Percentiles rank a stretch among this genome's conserved stretches.
These are phyloP conservation scores for Macquaria australasica DNA, from an alignment of 2,113 vertebrate genomes.

Conservation along the genomic window DNA sequence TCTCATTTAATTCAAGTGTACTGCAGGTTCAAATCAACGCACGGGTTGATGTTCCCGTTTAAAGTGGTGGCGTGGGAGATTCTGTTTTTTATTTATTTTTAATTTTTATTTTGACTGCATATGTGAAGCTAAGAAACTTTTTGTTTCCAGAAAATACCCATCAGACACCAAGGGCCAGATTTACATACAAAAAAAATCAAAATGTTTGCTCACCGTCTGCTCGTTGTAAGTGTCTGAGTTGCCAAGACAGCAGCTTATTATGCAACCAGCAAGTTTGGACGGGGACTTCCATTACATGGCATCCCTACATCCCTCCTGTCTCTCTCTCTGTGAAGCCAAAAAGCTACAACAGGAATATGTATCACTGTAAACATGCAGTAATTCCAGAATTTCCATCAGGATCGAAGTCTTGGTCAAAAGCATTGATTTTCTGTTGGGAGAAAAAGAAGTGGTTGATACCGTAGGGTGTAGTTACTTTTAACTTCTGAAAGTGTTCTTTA, in stretches of 20 bases:
- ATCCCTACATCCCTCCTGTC: not conserved
- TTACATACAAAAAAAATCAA: not conserved
- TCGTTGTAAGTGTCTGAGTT: not conserved
- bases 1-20: slow-evolving; percentile 50
- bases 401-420: slow-evolving; percentile 32
- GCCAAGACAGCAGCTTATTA: slow-evolving; percentile 26
- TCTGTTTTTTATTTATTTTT: not conserved
- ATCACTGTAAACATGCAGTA: slow-evolving; percentile 22
- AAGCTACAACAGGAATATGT: slow-evolving; percentile 2
- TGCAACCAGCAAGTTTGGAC: slow-evolving; percentile 5
- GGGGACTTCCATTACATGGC: not conserved
- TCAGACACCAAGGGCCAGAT: not conserved
- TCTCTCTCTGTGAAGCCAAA: not conserved
- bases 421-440: slow-evolving; percentile 45
- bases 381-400: slow-evolving; percentile 5
- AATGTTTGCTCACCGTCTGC: not conserved
- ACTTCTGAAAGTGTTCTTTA: slow-evolving; percentile 26
- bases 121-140: not conserved
- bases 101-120: not conserved
- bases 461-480: slow-evolving; percentile 32
- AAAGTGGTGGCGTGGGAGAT: slow-evolving; percentile 24
- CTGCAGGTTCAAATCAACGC: slow-evolving; percentile 34
- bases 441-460: not conserved
- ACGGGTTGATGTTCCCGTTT: slow-evolving; percentile 14
- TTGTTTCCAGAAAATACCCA: slow-evolving; percentile 7